Evolutionary conservation across 2,888 invertebrate genomes (phyloP), one percentile per base, ranked within the genome.

Genomic region (Melanostoma scalare): DNA sequence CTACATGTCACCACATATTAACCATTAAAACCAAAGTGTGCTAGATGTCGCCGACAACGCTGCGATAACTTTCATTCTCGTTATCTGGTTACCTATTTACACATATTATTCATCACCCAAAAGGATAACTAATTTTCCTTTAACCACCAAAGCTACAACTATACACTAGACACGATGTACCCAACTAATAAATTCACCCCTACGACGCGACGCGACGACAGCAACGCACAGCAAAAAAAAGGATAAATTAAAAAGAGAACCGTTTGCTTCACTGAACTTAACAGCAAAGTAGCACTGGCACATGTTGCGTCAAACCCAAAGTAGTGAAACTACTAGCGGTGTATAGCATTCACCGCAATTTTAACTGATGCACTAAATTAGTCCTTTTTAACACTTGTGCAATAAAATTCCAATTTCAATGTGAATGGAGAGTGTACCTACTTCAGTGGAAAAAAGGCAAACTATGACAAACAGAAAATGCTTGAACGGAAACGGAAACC

Each of bases 391-490:
- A 63, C 82, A 78, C 78, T 84, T 69, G 53, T 69, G 78, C 73
- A 78, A 82, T 82, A 78, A 82, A 82, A 82, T 82, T 74, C 78
- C 82, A 74, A 78, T 84, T 78, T 84, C 78, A 84, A 84, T 78
- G 78, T 55, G 67, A 48, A 35, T 30, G 35, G 9, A 9, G 71
- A 33, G 40, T 38, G 6, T 9, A 42, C 31, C 31, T 4, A 63
- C 20, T 6, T 40, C 36, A n/a, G 8, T 6, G 52, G 0, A 44
- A 6, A 33, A 20, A 55, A 30, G n/a, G 10, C 9, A 58, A 33
- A 46, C 8, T 48, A 33, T 8, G 3, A 69, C 38, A 5, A 61
- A 35, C 6, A 3, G 46, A 77, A 72, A 56, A 55, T 58, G 50
- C 56, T 48, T 20, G 53, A 78, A 78, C 82, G 82, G 82, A 84